phyloP scores from a whole-genome alignment of 2,888 invertebrate genomes.

The Drosophila silvestris region DNA sequence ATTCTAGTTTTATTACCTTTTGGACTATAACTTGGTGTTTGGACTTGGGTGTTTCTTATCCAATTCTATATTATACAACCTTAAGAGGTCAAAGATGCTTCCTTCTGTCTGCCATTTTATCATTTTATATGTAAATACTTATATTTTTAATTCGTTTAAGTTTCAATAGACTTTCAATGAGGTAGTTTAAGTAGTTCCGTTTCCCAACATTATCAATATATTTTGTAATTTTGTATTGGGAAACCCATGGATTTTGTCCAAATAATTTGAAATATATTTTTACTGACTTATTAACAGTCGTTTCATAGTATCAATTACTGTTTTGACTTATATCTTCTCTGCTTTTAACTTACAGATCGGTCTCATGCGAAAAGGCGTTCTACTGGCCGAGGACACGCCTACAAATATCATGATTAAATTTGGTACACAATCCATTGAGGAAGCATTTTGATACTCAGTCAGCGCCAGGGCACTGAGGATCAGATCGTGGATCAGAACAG shows the following conservation, averaged over 20 bases:
- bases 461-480: conserved; percentile 86
- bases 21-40: background rate
- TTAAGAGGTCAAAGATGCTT: background rate
- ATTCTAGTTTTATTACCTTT: background rate
- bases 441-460: conserved; percentile 94
- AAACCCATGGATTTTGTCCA: background rate
- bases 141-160: too few species aligned
- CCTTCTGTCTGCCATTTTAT: background rate
- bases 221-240: too few species aligned
- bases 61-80: background rate
- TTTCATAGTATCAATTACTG: background rate
- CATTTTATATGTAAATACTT: too few species aligned
- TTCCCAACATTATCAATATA: too few species aligned
- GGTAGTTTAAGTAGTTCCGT: too few species aligned
- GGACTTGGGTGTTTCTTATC: background rate
- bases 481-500: conserved; percentile 60
- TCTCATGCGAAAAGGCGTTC: conserved; percentile 93
- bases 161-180: too few species aligned
- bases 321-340: conserved; percentile 9
- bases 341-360: conserved; percentile 89
- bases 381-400: conserved; percentile 95
- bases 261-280: background rate
- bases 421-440: conserved; percentile 92
- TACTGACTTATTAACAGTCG: background rate
- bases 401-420: conserved; percentile 89